phyloP scores from a whole-genome alignment of 2,113 vertebrate species.

The Boulengeromyrus knoepffleri region DNA sequence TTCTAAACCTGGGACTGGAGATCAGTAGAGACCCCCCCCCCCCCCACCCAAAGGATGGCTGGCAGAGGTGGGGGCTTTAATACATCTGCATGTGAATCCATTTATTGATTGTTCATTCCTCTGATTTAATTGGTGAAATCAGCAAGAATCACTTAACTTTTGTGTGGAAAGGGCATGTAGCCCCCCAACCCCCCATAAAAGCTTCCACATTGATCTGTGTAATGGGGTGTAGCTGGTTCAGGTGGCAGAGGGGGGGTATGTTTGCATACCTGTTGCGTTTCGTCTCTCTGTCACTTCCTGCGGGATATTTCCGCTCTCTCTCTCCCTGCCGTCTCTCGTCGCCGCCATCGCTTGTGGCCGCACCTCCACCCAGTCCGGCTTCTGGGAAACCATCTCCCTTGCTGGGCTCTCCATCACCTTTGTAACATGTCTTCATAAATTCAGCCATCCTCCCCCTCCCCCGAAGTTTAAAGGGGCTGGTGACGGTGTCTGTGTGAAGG shows the following conservation, averaged over 20 bases:
- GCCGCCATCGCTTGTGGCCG: conserved; percentile 6
- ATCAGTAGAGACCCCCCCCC: background rate
- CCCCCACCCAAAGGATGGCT: background rate
- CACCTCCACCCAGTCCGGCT: conserved; percentile 18
- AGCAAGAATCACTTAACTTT: conserved; percentile 17
- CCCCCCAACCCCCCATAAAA: background rate
- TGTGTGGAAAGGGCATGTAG: background rate
- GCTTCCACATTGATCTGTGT: background rate
- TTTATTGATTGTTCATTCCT: background rate
- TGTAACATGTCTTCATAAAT: conserved; percentile 43
- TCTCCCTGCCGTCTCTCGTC: background rate
- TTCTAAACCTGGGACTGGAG: background rate
- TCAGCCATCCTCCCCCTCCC: background rate
- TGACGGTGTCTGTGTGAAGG: background rate
- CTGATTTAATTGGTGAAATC: conserved; percentile 18
- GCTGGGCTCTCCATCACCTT: conserved; percentile 50
- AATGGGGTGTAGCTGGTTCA: background rate
- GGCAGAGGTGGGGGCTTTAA: background rate
- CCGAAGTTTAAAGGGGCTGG: background rate
- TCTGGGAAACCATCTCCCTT: conserved; percentile 49
- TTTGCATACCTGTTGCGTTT: background rate
- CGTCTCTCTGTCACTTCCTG: background rate
- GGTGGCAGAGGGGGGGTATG: background rate
- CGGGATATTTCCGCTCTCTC: background rate
- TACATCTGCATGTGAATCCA: conserved; percentile 4